Evolutionary conservation across 30 jellyfish, hydroid and myxozoan genomes (phyloP).

Genomic region (Mastigias papua): DNA sequence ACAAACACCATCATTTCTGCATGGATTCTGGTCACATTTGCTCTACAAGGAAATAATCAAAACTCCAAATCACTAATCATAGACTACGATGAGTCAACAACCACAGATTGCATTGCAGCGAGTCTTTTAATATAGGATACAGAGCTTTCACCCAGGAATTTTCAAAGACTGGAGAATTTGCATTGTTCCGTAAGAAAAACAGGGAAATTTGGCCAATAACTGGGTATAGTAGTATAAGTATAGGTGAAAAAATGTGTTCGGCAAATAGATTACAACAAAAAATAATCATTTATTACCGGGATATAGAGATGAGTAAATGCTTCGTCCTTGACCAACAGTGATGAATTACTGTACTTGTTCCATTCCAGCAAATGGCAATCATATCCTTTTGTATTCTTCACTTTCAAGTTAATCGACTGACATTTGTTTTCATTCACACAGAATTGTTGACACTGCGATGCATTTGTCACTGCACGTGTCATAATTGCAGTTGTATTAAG

Average conservation of each 20-base stretch:
- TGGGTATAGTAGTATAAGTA: no score
- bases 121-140: no score
- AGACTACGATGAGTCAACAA: background rate
- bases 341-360: slow-evolving; percentile 27
- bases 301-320: slow-evolving; percentile 14
- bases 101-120: no score
- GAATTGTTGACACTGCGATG: slow-evolving; percentile 14
- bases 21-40: slow-evolving; percentile 33
- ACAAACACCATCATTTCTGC: slow-evolving; percentile 38
- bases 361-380: slow-evolving; percentile 9
- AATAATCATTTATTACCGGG: no score
- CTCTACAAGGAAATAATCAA: background rate
- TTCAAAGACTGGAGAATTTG: no score
- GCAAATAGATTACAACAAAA: no score
- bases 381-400: background rate
- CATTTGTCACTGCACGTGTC: background rate
- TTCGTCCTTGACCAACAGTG: slow-evolving; percentile 3
- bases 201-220: no score
- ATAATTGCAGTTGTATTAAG: slow-evolving; percentile 30
- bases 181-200: no score
- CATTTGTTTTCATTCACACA: slow-evolving; percentile 24
- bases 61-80: no score
- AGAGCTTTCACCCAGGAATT: no score
- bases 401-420: slow-evolving; percentile 20
- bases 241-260: no score